Base-by-base conservation (phyloP, 2,113 vertebrate species). In the Candoia aspera region DNA sequence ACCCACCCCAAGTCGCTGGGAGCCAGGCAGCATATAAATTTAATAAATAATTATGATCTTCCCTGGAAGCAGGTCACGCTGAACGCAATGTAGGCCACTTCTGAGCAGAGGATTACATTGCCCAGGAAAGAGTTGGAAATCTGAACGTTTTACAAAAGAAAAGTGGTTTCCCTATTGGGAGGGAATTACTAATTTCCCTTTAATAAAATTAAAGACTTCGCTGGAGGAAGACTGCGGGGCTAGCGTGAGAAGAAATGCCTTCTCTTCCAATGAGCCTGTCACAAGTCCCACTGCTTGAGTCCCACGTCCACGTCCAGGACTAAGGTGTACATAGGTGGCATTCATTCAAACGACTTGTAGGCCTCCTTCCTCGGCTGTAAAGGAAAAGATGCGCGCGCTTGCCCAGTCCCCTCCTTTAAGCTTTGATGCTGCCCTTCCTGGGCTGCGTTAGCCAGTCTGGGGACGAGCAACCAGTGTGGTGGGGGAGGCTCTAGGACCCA, bases 401-500 rank as follows among this genome's bases (percentile, higher is more conserved):
- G 37, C 37, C 37, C 15, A 23, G 46, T 33, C 21, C 3, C 84
- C 33, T 46, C 62, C 57, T 3, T 49, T 21, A 58, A 49, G 29
- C 17, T 21, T 17, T 1, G 0, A 10, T 9, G 55, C 64, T 88
- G 0, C 85, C 29, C 8, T 62, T 19, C 3, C 24, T 6, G 42
- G 42, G 46, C 46, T 2, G n/a, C 11, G 62, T 10, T 2, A 33
- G 59, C 53, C 1, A 8, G 91, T 1, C 6, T 17, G 54, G 49
- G 29, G 60, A 6, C 49, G 42, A 19, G 46, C 29, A 84, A 53
- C 21, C 60, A 29, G 33, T 58, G 26, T 49, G 91, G 91, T 62
- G 19, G 55, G 54, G 86, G 62, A 64, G 93, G 90, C 91, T n/a
- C 95, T 98, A 98, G 97, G 98, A 98, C 98, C 97, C 49, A 86